Percentiles rank a stretch among this genome's conserved stretches.
phyloP scores from a whole-genome alignment of 2,888 invertebrate genomes.

The Tupiocoris notatus region DNA sequence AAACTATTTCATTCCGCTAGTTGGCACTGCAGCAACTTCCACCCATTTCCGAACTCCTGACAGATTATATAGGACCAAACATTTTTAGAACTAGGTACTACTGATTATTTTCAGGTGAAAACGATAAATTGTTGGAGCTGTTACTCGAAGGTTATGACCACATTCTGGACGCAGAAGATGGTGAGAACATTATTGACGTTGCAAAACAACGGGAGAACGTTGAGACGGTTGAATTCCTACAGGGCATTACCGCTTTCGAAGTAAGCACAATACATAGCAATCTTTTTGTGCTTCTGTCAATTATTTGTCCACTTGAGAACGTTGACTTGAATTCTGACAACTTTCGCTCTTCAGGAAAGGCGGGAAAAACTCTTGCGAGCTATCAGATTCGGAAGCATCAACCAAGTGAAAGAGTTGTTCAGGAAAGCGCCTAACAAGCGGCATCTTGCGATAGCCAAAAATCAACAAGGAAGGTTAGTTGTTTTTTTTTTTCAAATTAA shows the following conservation, averaged over 20 bases:
- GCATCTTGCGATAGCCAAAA: conserved; percentile 63
- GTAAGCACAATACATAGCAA: conserved; percentile 55
- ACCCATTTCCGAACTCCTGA: too few relatives aligned
- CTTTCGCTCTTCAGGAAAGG: conserved; percentile 61
- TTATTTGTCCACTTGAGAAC: background rate
- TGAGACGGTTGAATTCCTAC: conserved; percentile 68
- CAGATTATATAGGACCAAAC: too few relatives aligned
- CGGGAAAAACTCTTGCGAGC: conserved; percentile 75
- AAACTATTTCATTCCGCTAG: too few relatives aligned
- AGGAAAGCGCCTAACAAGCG: conserved; percentile 56
- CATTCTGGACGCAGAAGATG: conserved; percentile 76
- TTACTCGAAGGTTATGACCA: conserved; percentile 84
- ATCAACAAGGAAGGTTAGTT: conserved; percentile 60
- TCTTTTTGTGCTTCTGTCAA: background rate
- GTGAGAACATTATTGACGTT: conserved; percentile 69
- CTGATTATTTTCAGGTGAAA: conserved; percentile 64
- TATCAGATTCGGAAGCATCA: conserved; percentile 63
- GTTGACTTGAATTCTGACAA: background rate
- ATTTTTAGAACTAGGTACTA: too few relatives aligned
- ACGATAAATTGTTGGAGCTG: conserved; percentile 66
- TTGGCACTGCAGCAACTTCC: too few relatives aligned
- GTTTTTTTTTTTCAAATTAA: background rate
- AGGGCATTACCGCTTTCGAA: conserved; percentile 72
- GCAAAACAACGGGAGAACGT: conserved; percentile 66
- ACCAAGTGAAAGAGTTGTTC: conserved; percentile 50